Conservation (phyloP, 2,113 vertebrate genomes). For the Coturnix japonica region DNA sequence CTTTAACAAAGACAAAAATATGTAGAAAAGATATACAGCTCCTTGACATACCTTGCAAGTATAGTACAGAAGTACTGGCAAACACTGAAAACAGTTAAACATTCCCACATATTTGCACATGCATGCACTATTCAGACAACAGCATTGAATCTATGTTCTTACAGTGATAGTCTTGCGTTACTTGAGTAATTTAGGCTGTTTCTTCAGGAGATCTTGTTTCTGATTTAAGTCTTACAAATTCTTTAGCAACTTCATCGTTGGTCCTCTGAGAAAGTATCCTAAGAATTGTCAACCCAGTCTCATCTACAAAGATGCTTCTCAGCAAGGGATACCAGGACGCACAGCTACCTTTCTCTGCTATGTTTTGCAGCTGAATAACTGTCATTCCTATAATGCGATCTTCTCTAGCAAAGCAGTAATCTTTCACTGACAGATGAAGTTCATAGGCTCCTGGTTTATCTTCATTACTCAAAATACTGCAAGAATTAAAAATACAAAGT, state of each 20-base stretch:
- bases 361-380: slow-evolving; percentile 89
- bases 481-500: slow-evolving; percentile 9
- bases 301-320: slow-evolving; percentile 87
- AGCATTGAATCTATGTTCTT: slow-evolving; percentile 66
- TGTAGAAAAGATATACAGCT: slow-evolving; percentile 87
- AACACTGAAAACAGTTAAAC: slow-evolving; percentile 93
- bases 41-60: slow-evolving; percentile 87
- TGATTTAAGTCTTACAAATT: slow-evolving; percentile 97
- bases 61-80: slow-evolving; percentile 89
- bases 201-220: slow-evolving; percentile 91
- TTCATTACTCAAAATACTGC: slow-evolving; percentile 88
- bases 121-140: slow-evolving; percentile 90
- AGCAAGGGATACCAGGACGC: slow-evolving; percentile 88
- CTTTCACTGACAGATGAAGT: slow-evolving; percentile 94
- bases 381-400: slow-evolving; percentile 94
- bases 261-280: slow-evolving; percentile 98
- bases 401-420: slow-evolving; percentile 98
- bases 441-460: slow-evolving; percentile 90
- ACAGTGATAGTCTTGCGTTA: background rate
- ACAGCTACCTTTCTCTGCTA: slow-evolving; percentile 85
- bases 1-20: slow-evolving; percentile 89
- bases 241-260: slow-evolving; percentile 95
- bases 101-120: slow-evolving; percentile 95
- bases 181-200: slow-evolving; percentile 72
- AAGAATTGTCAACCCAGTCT: slow-evolving; percentile 95